phyloP scores from a whole-genome alignment of 2,888 invertebrate species.

The Megalurothrips usitatus region DNA sequence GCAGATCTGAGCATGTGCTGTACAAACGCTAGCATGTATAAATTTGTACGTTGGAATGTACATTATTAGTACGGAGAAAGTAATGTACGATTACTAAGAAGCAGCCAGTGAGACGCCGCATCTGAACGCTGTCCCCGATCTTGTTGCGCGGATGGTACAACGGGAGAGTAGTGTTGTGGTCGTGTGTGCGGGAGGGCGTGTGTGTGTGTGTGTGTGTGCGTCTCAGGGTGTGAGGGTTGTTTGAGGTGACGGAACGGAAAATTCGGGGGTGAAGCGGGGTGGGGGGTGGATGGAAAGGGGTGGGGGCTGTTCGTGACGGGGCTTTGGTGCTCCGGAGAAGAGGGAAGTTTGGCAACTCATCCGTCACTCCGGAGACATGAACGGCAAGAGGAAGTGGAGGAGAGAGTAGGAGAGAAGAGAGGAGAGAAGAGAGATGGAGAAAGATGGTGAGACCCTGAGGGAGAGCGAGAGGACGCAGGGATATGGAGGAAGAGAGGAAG shows the following conservation, averaged over 20 bases:
- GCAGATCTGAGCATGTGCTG: too few species aligned
- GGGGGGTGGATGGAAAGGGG: background rate
- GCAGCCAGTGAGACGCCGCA: too few species aligned
- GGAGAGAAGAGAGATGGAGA: background rate
- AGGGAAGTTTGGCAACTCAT: background rate
- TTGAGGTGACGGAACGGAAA: background rate
- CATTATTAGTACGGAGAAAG: too few species aligned
- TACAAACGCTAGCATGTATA: too few species aligned
- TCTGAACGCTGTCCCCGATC: too few species aligned
- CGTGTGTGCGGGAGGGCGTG: too few species aligned
- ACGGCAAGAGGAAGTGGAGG: background rate
- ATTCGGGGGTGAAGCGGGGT: background rate
- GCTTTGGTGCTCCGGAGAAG: background rate
- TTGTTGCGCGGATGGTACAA: too few species aligned
- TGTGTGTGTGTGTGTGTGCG: background rate
- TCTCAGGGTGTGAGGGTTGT: background rate
- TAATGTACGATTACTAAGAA: too few species aligned
- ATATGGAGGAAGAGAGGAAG: background rate
- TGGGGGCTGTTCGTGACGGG: background rate
- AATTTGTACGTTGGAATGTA: too few species aligned
- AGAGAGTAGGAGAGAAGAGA: conserved; percentile 13
- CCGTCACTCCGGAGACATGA: background rate
- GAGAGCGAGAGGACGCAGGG: background rate
- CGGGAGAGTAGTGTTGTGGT: too few species aligned
- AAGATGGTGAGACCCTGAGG: background rate